Conservation (phyloP, 2,888 invertebrate species). For the Pseudococcus jackbeardsleyi region DNA sequence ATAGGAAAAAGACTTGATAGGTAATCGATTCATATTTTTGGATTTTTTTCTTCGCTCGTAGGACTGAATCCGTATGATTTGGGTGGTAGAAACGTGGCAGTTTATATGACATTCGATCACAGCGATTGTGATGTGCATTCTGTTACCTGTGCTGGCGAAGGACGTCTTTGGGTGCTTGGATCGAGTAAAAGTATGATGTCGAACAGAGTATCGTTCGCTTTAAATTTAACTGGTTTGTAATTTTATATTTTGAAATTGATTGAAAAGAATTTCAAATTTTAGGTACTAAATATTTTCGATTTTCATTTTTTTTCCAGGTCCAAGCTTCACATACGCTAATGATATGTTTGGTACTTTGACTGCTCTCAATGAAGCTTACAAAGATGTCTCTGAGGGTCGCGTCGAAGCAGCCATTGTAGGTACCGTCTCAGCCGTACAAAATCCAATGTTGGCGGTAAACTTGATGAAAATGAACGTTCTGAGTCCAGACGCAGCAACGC, state of each 20-base stretch:
- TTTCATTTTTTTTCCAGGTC: conserved; percentile 70
- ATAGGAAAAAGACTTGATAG: too few species aligned
- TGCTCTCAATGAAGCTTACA: conserved; percentile 73
- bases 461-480: conserved; percentile 74
- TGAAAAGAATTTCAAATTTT: too few species aligned
- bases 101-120: conserved; percentile 71
- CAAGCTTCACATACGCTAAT: conserved; percentile 75
- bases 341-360: conserved; percentile 78
- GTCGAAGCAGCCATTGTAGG: conserved; percentile 76
- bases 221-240: conserved; percentile 72
- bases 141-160: background rate
- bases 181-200: conserved; percentile 76
- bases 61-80: conserved; percentile 71
- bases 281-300: too few species aligned
- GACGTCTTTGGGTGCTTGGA: conserved; percentile 76
- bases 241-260: too few species aligned
- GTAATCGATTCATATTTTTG: too few species aligned
- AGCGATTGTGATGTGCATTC: conserved; percentile 70
- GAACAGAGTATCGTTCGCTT: conserved; percentile 75
- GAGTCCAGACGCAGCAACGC: conserved; percentile 9
- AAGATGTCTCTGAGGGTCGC: conserved; percentile 69
- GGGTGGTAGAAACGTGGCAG: conserved; percentile 71
- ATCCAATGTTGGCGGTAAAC: conserved; percentile 75
- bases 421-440: conserved; percentile 73
- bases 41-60: conserved; percentile 65